Conservation (phyloP, 2,888 invertebrate species). For the Heterodera filipjevi region DNA sequence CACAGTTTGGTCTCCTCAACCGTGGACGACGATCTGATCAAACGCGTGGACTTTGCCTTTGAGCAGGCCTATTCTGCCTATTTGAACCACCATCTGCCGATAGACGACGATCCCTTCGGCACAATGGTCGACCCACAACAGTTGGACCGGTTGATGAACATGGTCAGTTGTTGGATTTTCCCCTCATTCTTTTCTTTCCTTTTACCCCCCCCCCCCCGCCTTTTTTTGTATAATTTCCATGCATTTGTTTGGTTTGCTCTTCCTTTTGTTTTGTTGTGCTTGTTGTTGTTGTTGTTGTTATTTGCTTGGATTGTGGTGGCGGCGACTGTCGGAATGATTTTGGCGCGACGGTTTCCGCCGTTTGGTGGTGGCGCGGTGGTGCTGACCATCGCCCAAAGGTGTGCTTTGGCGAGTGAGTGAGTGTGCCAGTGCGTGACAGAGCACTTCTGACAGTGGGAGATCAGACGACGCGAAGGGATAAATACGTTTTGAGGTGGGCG, state of each 20-base stretch:
- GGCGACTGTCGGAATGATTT: background rate
- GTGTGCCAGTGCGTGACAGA: slow-evolving; percentile 18
- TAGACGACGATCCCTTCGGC: slow-evolving; percentile 18
- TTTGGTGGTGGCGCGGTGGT: background rate
- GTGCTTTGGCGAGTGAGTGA: background rate
- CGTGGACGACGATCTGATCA: slow-evolving; percentile 41
- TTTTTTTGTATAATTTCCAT: background rate
- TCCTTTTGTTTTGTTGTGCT: background rate
- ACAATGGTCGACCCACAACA: slow-evolving; percentile 33
- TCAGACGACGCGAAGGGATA: slow-evolving; percentile 15
- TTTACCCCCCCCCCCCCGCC: background rate
- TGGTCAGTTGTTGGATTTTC: slow-evolving; percentile 30
- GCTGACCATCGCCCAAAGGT: background rate
- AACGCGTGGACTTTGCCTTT: slow-evolving; percentile 37
- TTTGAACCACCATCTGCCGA: slow-evolving; percentile 29
- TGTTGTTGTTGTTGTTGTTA: background rate
- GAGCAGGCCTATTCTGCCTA: slow-evolving; percentile 36
- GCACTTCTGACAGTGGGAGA: slow-evolving; percentile 8
- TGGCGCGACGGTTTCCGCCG: slow-evolving; percentile 1
- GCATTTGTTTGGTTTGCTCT: background rate
- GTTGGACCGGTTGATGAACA: slow-evolving; percentile 32
- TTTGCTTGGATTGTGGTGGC: no score
- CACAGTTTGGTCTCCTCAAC: slow-evolving; percentile 43
- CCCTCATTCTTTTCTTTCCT: background rate
- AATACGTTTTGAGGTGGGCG: background rate